These are phyloP conservation scores for Rotaria macrura DNA, from an alignment of 2,888 invertebrate species.

Conservation along the genomic window DNA sequence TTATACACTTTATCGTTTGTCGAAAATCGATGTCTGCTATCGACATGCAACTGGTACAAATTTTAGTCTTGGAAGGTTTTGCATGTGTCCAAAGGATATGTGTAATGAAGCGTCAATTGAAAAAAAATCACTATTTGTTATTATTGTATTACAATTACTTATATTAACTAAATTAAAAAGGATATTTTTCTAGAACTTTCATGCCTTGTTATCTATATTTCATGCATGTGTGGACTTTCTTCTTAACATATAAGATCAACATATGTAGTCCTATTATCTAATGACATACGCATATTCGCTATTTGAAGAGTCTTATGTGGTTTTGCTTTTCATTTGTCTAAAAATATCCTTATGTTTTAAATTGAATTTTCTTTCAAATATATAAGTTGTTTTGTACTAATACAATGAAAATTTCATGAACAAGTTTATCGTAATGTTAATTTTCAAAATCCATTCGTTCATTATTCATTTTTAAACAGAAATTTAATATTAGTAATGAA, in stretches of 20 bases:
- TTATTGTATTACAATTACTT: not conserved
- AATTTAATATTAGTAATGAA: not conserved
- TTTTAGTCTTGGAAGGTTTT: conserved; percentile 1
- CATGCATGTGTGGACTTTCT: not conserved
- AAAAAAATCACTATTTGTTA: not conserved
- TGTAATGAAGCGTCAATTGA: not conserved
- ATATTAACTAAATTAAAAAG: not conserved
- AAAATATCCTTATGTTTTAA: too few relatives aligned
- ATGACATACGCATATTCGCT: not conserved
- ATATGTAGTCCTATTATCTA: too few relatives aligned
- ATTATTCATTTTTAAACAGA: not conserved
- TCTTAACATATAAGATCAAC: not conserved
- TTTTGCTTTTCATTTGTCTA: too few relatives aligned
- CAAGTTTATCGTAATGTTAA: not conserved
- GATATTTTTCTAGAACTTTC: not conserved
- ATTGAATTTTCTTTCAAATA: too few relatives aligned
- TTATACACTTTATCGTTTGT: not conserved
- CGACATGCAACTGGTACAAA: not conserved
- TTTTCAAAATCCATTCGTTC: too few relatives aligned
- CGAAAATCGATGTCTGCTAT: conserved; percentile 18
- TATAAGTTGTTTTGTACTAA: too few relatives aligned
- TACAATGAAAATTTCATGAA: too few relatives aligned
- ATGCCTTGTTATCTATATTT: not conserved
- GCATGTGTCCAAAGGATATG: conserved; percentile 14
- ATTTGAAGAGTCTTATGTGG: not conserved